A percentile compares a stretch with the other conserved stretches of the same genome.
Conservation (phyloP, 2,797 vertebrate species). For the Neosilurus hyrtlii region DNA sequence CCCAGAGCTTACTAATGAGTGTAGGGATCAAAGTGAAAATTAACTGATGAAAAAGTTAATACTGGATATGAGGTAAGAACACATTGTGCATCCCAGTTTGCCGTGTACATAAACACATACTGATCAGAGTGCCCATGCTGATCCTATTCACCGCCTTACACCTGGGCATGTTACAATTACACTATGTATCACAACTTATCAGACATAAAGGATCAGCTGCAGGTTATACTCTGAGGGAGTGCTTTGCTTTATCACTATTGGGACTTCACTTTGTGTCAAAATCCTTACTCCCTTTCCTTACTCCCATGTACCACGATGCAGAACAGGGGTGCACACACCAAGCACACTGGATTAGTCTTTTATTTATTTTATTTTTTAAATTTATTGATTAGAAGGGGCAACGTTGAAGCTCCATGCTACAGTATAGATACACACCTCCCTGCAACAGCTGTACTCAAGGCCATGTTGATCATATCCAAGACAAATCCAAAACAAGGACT, state of each 20-base stretch:
- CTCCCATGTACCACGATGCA: background rate
- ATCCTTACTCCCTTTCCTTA: background rate
- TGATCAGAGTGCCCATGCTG: too few relatives aligned
- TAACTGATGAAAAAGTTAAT: too few relatives aligned
- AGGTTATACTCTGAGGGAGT: background rate
- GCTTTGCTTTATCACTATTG: background rate
- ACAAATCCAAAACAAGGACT: too few relatives aligned
- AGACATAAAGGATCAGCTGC: too few relatives aligned
- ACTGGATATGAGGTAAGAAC: too few relatives aligned
- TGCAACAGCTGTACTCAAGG: too few relatives aligned
- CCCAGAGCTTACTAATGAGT: too few relatives aligned
- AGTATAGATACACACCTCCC: background rate
- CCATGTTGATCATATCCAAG: too few relatives aligned
- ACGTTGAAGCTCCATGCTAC: background rate
- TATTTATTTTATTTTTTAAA: too few relatives aligned
- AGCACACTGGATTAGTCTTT: background rate
- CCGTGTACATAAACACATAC: too few relatives aligned
- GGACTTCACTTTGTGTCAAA: background rate
- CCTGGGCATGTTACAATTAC: background rate
- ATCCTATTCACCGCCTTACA: background rate
- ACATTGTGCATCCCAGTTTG: too few relatives aligned
- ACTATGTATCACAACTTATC: background rate
- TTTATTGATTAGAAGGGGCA: background rate
- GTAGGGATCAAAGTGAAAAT: too few relatives aligned
- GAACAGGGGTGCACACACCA: background rate